A percentile compares a stretch with the other conserved stretches of the same genome.
Conservation (phyloP, 2,113 vertebrate genomes). For the Hirundichthys speculiger region DNA sequence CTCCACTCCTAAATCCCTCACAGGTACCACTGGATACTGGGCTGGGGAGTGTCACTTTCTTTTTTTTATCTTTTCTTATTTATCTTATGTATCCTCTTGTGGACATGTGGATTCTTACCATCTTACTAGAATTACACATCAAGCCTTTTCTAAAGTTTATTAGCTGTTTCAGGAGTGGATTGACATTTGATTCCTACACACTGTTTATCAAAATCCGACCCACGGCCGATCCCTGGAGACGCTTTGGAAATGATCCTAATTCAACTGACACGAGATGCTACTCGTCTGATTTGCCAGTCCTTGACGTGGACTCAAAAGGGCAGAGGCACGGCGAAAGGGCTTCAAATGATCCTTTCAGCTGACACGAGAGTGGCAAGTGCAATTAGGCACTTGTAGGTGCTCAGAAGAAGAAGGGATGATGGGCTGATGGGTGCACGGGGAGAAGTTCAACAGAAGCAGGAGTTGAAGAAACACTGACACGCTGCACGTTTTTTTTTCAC, state of each 20-base stretch:
- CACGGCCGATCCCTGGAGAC: constrained; percentile 15
- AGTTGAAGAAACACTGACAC: constrained; percentile 12
- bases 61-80: constrained; percentile 35
- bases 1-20: constrained; percentile 78
- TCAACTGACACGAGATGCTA: constrained; percentile 36
- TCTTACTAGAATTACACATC: not conserved
- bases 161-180: not conserved
- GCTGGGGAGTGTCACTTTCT: constrained; percentile 54
- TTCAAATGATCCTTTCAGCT: constrained; percentile 30
- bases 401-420: constrained; percentile 2
- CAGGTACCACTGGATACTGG: constrained; percentile 78
- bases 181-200: constrained; percentile 3
- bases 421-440: not conserved
- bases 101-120: not conserved
- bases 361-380: constrained; percentile 11
- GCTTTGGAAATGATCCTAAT: constrained; percentile 14
- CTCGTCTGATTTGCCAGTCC: constrained; percentile 6
- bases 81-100: constrained; percentile 19
- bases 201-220: not conserved
- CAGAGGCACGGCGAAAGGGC: not conserved
- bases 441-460: not conserved
- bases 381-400: constrained; percentile 18
- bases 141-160: constrained; percentile 11
- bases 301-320: constrained; percentile 26
- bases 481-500: not conserved